Conservation (phyloP, 2,113 vertebrate genomes). For the Lipophrys pholis region DNA sequence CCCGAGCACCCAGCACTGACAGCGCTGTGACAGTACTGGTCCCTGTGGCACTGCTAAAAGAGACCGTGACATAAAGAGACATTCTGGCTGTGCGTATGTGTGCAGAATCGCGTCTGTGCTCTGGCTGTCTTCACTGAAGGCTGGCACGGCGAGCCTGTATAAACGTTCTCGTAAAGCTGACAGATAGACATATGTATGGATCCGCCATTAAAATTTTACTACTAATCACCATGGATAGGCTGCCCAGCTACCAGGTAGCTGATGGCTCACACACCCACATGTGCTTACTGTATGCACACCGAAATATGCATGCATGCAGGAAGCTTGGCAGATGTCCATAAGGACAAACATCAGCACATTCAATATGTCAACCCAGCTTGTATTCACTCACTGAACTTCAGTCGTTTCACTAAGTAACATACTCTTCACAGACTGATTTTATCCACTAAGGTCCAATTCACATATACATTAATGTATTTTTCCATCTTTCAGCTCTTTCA, state of each 20-base stretch:
- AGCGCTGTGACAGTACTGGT: slow-evolving; percentile 73
- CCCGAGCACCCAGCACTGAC: slow-evolving; percentile 69
- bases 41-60: slow-evolving; percentile 76
- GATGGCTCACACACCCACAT: slow-evolving; percentile 39
- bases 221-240: slow-evolving; percentile 79
- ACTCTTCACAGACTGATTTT: too few species aligned
- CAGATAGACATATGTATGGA: slow-evolving; percentile 80
- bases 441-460: too few species aligned
- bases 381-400: too few species aligned
- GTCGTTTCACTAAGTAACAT: too few species aligned
- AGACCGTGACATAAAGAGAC: slow-evolving; percentile 58
- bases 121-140: slow-evolving; percentile 62
- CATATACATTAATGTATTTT: background rate
- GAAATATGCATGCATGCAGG: slow-evolving; percentile 25
- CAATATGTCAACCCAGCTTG: background rate
- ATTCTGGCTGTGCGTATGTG: slow-evolving; percentile 30
- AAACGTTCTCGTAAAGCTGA: slow-evolving; percentile 78
- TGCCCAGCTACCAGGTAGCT: slow-evolving; percentile 51
- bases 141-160: slow-evolving; percentile 68
- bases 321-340: background rate
- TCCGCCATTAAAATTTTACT: slow-evolving; percentile 80
- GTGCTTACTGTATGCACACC: slow-evolving; percentile 32
- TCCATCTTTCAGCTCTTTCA: background rate
- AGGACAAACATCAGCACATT: background rate
- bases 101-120: slow-evolving; percentile 34